A percentile compares a stretch with the other conserved stretches of the same genome.
These are phyloP conservation scores for Pelosia muscerda DNA, from an alignment of 2,888 invertebrate species.

Conservation along the genomic window DNA sequence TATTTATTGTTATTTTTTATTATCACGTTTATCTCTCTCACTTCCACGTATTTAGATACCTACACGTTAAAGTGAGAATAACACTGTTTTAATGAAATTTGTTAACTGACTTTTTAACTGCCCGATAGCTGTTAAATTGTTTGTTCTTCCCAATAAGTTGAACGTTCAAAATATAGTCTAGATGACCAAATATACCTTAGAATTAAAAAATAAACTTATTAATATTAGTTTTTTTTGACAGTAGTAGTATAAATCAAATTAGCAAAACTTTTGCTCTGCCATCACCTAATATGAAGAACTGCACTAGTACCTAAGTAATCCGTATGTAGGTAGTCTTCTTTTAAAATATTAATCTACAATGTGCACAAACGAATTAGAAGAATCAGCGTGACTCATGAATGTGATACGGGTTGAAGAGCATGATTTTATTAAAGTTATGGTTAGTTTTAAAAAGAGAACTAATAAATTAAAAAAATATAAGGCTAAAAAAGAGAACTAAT, in stretches of 20 bases:
- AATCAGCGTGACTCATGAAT: neutral
- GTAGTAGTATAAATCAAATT: too few species aligned
- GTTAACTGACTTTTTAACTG: neutral
- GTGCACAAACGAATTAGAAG: neutral
- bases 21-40: neutral
- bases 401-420: too few species aligned
- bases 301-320: neutral
- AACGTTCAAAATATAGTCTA: neutral
- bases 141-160: neutral
- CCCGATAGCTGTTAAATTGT: neutral
- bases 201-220: too few species aligned
- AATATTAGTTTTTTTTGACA: too few species aligned
- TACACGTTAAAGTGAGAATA: neutral
- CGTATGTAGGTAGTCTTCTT: neutral
- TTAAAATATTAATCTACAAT: neutral
- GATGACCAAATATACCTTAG: neutral
- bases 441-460: neutral
- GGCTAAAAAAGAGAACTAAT: neutral
- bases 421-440: neutral
- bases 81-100: neutral
- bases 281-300: neutral
- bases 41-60: neutral
- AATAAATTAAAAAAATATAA: neutral
- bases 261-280: too few species aligned
- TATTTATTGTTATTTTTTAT: constrained; percentile 4